Base-by-base conservation (phyloP, 2,797 vertebrate species). In the Dermochelys coriacea region DNA sequence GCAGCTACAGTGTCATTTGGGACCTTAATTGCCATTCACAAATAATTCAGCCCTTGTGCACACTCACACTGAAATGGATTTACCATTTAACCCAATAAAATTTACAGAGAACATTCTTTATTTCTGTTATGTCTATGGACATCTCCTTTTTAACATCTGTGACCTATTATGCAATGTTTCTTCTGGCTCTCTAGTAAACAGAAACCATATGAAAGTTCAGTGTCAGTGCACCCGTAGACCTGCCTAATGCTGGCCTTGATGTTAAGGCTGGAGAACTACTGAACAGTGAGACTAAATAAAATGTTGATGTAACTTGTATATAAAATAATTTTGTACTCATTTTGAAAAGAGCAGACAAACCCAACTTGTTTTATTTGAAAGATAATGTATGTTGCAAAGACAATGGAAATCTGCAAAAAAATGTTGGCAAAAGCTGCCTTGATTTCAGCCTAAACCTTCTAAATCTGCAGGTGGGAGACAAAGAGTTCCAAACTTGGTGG, bases 131-230 rank as follows among this genome's bases (percentile, higher is more conserved):
- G 86, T 82, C 68, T 95, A 84, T 90, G 95, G 93, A 85, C 95
- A 77, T 95, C 91, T 94, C 85, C 89, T 84, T 85, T 88, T 55
- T 85, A 95, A 96, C 97, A 97, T 97, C 95, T 98, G 97, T 92
- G 68, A 90, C 86, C 87, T 77, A 93, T 96, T 97, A 94, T 34
- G 79, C 27, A 91, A 96, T 88, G 86, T 95, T 97, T 97, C 97
- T 98, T 95, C 95, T 98, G 95, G 85, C 87, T 97, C 92, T 95
- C 94, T 45, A 89, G 93, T 95, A 97, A 98, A 98, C 80, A 97
- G 95, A 97, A 97, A 97, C 93, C 45, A 25, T 95, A 93, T 92
- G 94, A 97, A 97, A 74, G 85, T 92, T 97, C 88, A 78, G 75
- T 94, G 84, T 55, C 90, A 87, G 91, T 96, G 80, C 54, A 93